Base-by-base conservation (phyloP, 2,113 vertebrate genomes). In the Prunella himalayana region DNA sequence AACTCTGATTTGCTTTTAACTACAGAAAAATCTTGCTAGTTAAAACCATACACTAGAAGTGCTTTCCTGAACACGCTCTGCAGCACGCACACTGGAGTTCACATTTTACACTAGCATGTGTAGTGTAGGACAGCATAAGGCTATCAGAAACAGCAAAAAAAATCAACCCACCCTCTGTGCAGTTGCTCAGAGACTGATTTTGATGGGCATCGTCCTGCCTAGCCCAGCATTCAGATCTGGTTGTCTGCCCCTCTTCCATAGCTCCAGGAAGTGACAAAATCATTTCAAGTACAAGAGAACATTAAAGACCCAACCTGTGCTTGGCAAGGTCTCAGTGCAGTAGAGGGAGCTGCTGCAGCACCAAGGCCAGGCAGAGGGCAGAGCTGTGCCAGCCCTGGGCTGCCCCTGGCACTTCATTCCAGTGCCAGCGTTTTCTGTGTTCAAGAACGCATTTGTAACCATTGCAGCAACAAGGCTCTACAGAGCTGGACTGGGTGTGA, bases 281-380 rank as follows among this genome's bases (percentile, higher is more conserved):
- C 4, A 6, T 7, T 33, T 37, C 23, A 10, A 6, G 24, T 3
- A 4, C 1, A 13, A 15, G 12, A 31, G 8, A 24, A 20, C 0
- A 0, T 4, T 2, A 15, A 33, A 9, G 1, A 35, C 3, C 3
- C 3, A 24, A 0, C 20, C 20, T 20, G 33, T 18, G 13, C 3
- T 1, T 2, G 7, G 25, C 2, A 3, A 13, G 13, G 24, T 2
- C 41, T 25, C 1, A 0, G 13, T 7, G 15, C 61, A 37, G 22
- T 1, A 0, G 0, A 2, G 21, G 27, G 33, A 30, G 53, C 18
- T 4, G 35, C 25, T 10, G 30, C 23, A 45, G 25, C 9, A 1
- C 45, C 20, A 0, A 0, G 6, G 60, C 10, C 28, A 7, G 16
- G 42, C 13, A 2, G 19, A n/a, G 51, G 54, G 56, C 45, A 44